Conservation (phyloP, 2,797 vertebrate genomes). For the Vultur gryphus region DNA sequence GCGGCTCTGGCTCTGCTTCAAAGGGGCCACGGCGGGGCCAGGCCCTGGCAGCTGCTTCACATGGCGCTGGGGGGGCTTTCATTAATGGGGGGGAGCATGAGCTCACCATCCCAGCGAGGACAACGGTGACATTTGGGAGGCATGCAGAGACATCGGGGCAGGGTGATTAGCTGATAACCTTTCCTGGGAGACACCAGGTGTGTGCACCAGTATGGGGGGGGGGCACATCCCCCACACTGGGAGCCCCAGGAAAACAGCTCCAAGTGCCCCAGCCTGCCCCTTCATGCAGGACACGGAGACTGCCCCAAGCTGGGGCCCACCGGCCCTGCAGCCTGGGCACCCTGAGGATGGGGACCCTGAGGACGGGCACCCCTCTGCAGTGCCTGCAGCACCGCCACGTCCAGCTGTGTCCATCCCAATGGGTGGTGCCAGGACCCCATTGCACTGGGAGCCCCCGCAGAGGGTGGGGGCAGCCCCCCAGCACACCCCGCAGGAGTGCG, state of each 20-base stretch:
- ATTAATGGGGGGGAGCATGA: background rate
- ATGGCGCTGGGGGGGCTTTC: background rate
- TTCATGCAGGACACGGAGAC: background rate
- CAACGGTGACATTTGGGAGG: slow-evolving; percentile 44
- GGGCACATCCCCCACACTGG: background rate
- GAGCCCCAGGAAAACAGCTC: background rate
- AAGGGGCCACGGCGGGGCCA: background rate
- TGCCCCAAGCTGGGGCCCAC: background rate
- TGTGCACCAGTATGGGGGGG: background rate
- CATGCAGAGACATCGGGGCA: fast-evolving
- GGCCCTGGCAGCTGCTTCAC: background rate
- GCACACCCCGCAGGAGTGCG: fast-evolving
- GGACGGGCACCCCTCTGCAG: background rate
- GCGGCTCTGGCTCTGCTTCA: background rate
- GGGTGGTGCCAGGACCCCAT: background rate
- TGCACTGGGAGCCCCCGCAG: background rate
- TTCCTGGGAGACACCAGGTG: slow-evolving; percentile 35
- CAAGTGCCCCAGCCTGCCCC: background rate
- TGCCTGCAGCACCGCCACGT: fast-evolving
- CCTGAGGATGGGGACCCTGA: background rate
- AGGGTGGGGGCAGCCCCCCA: background rate
- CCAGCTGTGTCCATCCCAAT: background rate
- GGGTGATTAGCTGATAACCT: slow-evolving; percentile 40
- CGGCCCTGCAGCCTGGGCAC: background rate
- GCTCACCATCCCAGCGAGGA: background rate